Conservation (phyloP, 2,113 vertebrate genomes). For the Bujurquina vittata region DNA sequence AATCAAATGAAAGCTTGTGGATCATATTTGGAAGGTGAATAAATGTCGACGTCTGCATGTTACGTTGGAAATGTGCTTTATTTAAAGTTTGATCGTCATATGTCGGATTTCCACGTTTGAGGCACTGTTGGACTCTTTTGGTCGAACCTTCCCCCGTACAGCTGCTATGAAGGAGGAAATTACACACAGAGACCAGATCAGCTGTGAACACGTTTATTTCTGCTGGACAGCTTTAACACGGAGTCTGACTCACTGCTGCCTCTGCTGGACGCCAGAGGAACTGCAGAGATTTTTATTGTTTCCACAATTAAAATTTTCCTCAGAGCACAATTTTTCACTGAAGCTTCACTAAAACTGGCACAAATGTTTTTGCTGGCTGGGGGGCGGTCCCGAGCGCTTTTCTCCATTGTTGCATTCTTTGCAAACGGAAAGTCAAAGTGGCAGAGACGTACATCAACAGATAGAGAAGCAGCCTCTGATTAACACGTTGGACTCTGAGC, state of each 20-base stretch:
- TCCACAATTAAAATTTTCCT: too few relatives aligned
- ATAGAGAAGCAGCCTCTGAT: not conserved
- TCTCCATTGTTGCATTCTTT: too few relatives aligned
- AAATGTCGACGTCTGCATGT: too few relatives aligned
- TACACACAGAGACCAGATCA: not conserved
- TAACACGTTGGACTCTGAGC: not conserved
- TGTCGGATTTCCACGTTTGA: not conserved
- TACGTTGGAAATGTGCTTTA: not conserved
- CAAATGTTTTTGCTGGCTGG: too few relatives aligned
- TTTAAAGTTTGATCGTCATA: not conserved
- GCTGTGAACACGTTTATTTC: not conserved
- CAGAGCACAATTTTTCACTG: too few relatives aligned
- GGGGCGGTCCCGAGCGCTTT: too few relatives aligned
- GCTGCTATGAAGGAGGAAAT: not conserved
- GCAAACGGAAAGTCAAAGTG: not conserved
- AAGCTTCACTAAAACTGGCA: too few relatives aligned
- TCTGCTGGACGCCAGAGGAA: not conserved
- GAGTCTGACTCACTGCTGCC: not conserved
- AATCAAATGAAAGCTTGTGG: not conserved
- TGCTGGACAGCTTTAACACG: not conserved
- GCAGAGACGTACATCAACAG: not conserved
- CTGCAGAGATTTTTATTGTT: too few relatives aligned
- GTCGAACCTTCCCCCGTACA: not conserved
- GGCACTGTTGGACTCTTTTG: not conserved
- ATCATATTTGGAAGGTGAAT: rapidly evolving